These are phyloP conservation scores for Enteromius thamalakanensis DNA, from an alignment of 2,797 vertebrate species.

Conservation along the genomic window DNA sequence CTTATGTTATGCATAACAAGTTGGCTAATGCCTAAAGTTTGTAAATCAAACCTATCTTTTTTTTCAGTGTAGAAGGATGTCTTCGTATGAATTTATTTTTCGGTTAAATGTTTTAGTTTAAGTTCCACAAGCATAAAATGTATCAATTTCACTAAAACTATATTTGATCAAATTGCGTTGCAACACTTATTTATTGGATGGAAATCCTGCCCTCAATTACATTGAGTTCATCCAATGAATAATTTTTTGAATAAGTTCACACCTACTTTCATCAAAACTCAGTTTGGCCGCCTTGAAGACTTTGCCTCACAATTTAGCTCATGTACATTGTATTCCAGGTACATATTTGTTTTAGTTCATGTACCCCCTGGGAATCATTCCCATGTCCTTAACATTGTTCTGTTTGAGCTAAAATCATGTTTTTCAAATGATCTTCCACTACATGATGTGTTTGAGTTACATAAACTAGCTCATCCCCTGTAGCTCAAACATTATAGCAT, in stretches of 20 bases:
- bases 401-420: background rate
- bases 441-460: background rate
- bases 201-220: no score
- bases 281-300: background rate
- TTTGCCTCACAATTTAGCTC: background rate
- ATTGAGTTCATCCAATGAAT: no score
- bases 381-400: background rate
- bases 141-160: no score
- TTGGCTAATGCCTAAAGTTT: no score
- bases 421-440: background rate
- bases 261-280: background rate
- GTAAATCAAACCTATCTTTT: no score
- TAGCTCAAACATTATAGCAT: background rate
- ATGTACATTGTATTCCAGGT: background rate
- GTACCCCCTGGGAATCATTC: background rate
- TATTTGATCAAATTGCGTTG: no score
- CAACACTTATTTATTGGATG: no score
- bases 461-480: background rate
- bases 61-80: no score
- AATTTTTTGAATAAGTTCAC: background rate
- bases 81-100: no score
- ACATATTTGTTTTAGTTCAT: background rate
- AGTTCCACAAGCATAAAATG: no score
- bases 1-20: no score
- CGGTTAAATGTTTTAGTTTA: no score